A percentile compares a stretch with the other conserved stretches of the same genome.
phyloP scores from a whole-genome alignment of 2,888 invertebrate species.

The Agonopterix subpropinquella region DNA sequence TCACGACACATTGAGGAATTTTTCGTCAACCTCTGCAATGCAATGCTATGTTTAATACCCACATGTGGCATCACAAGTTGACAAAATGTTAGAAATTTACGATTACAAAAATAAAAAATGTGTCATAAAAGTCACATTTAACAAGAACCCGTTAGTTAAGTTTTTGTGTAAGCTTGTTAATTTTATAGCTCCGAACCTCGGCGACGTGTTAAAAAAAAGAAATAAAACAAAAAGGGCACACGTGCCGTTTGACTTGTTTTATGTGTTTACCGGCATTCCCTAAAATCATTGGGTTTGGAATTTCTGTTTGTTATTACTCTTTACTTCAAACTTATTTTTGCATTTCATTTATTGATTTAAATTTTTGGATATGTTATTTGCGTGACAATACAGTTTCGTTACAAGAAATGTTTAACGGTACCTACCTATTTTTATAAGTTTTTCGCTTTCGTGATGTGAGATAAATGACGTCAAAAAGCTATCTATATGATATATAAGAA shows the following conservation, averaged over 20 bases:
- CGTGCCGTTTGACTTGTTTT: conserved; percentile 5
- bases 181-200: conserved; percentile 4
- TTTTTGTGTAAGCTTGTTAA: conserved; percentile 9
- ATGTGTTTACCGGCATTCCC: not conserved
- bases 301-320: no score
- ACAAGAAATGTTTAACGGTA: no score
- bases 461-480: no score
- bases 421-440: no score
- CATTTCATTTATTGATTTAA: no score
- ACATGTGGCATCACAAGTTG: not conserved
- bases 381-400: no score
- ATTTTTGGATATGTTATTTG: no score
- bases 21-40: not conserved
- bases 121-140: conserved; percentile 1
- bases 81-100: conserved; percentile 1
- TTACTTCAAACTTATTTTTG: no score
- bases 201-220: conserved; percentile 5
- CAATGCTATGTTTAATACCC: not conserved
- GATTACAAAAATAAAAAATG: not conserved
- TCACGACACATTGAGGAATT: no score
- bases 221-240: conserved; percentile 5
- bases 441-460: no score
- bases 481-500: no score
- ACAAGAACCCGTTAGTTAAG: conserved; percentile 1
- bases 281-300: no score